A percentile compares a stretch with the other conserved stretches of the same genome.
Conservation (phyloP, 2,113 vertebrate genomes). For the Neomonachus schauinslandi region DNA sequence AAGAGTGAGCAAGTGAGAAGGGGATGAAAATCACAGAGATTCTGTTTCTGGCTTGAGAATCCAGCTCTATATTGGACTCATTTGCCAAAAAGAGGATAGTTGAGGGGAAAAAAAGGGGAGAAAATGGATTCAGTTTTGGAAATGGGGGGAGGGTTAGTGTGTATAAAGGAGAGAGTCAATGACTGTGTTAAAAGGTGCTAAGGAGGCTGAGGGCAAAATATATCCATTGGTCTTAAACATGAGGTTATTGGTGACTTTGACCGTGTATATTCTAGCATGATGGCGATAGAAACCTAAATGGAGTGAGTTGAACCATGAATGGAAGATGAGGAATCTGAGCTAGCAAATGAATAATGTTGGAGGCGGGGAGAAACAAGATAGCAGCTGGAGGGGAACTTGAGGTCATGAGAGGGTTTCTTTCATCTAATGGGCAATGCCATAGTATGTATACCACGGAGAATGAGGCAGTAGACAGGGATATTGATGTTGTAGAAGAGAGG, state of each 20-base stretch:
- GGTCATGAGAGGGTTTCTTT: not conserved
- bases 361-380: not conserved
- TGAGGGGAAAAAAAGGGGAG: not conserved
- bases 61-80: not conserved
- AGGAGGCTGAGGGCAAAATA: not conserved
- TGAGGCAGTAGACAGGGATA: not conserved
- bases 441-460: not conserved
- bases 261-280: not conserved
- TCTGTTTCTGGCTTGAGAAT: not conserved
- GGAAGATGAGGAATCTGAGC: not conserved
- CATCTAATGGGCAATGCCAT: not conserved
- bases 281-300: not conserved
- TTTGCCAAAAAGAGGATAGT: not conserved
- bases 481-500: not conserved
- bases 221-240: not conserved
- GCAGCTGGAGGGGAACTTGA: not conserved
- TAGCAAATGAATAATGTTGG: not conserved
- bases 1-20: not conserved
- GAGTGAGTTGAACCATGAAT: not conserved
- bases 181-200: not conserved
- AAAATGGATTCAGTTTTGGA: not conserved
- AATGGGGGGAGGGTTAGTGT: not conserved
- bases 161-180: not conserved
- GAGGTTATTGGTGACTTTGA: not conserved
- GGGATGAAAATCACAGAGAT: not conserved